Evolutionary conservation across 2,113 vertebrate species (phyloP), one percentile per base, ranked within the genome.

Genomic region (Coptodon bakossiorum): DNA sequence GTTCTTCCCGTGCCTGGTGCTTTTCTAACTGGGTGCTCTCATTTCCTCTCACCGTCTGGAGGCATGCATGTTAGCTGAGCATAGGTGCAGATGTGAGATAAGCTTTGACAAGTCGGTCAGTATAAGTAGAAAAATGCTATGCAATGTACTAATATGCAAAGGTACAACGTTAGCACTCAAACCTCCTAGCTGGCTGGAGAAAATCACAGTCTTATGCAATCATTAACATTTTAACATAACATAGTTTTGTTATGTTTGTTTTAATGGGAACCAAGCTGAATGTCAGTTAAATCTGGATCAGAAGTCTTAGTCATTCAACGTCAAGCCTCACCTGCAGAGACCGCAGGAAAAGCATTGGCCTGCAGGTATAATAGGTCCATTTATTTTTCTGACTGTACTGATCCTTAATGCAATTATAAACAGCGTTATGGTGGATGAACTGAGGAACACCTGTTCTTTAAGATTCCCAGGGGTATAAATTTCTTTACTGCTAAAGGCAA

Each of bases 391-490:
- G 43, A 12, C 24, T 31, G 9, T 19, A 78, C 9, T 78, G 71
- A 50, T 50, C 43, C 71, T 19, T 52, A 31, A 31, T 78, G 17
- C 27, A 78, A 52, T 78, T 78, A 85, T 83, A 87, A 86, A 66
- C 61, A 81, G n/a, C 7, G 27, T 86, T 54, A 54, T 80, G 16
- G 38, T 82, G 12, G 22, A 80, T 45, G 34, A 92, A 61, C 40
- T 66, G 16, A 76, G 4, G 90, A 79, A 83, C 90, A 92, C 52
- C 88, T 92, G 91, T 92, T 68, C 80, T 16, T 29, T 59, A 53
- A 85, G 24, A 83, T 56, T 83, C 91, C 84, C 86, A 53, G n/a
- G 86, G 81, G 80, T 73, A 11, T 36, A 76, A 34, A 81, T 82
- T 86, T 86, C 66, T 80, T 83, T 83, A 40, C 7, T 80, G 81